Percentiles rank a stretch among this genome's conserved stretches.
Conservation (phyloP, 2,797 vertebrate genomes). For the Kryptopterus vitreolus region DNA sequence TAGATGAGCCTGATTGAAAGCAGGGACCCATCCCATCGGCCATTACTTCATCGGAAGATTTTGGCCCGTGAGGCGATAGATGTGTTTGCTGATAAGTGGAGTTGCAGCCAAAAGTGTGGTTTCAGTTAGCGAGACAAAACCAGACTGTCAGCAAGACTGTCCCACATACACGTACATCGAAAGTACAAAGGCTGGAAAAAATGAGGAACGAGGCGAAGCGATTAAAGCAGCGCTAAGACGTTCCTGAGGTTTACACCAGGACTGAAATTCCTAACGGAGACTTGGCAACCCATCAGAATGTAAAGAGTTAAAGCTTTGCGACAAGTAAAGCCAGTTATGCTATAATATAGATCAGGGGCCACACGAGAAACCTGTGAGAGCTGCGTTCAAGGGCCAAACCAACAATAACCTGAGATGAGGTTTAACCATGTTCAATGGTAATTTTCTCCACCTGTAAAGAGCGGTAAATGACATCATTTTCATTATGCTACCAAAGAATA, state of each 20-base stretch:
- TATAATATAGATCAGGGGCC: neutral
- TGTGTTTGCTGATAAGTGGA: constrained; percentile 44
- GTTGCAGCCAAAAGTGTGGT: constrained; percentile 50
- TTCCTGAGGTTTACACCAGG: neutral
- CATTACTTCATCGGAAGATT: constrained; percentile 49
- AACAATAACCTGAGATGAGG: no score
- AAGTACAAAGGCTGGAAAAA: constrained; percentile 10
- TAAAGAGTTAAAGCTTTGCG: neutral
- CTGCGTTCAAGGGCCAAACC: no score
- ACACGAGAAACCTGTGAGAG: no score
- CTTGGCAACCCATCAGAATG: neutral
- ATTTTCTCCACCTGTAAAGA: no score
- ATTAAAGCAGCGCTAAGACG: constrained; percentile 6
- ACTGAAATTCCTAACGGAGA: neutral
- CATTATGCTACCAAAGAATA: no score
- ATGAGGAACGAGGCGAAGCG: neutral
- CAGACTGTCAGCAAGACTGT: constrained; percentile 32
- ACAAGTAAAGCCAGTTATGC: constrained; percentile 5
- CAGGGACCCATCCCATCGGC: constrained; percentile 33
- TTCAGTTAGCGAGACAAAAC: constrained; percentile 46
- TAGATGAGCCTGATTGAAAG: constrained; percentile 49
- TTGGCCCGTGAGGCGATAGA: constrained; percentile 35
- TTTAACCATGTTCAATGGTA: no score
- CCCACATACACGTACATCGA: constrained; percentile 6
- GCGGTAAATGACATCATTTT: no score